Evolutionary conservation across 2,888 invertebrate species (phyloP), one percentile per base, ranked within the genome.

Genomic region (Tachina grossa): DNA sequence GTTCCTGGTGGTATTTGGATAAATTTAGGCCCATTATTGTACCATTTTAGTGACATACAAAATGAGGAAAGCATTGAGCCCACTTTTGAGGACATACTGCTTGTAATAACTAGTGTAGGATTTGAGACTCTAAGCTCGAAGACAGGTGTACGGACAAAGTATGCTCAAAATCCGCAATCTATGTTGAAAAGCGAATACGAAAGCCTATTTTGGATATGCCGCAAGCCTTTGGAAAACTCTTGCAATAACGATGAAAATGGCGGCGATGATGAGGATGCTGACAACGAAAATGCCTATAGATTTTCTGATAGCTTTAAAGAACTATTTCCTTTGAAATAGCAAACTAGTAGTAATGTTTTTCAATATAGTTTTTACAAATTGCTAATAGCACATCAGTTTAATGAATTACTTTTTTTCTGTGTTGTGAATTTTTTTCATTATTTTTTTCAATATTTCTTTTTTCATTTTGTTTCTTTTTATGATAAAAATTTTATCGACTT

Each of bases 101-200:
- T 95, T 57, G 96, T 98, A 72, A 97, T 98, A 87, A 94, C 94
- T 87, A 95, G 95, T 87, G 94, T 97, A 66, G 98, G 98, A 57
- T 99, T 98, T 90, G 94, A 94, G 88, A 95, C 97, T 89, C 93
- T 97, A 92, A 95, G 95, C 89, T 93, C 93, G 19, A 93, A 96
- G 89, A 95, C 95, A 0, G 95, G 96, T 14, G 94, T 98, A 0
- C 96, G 96, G 89, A 97, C 98, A 53, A 96, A 96, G 89, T 99
- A 99, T 92, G 97, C 98, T 8, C 98, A 98, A 92, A 98, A 98
- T 92, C 96, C 96, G 0, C 95, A 95, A 84, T 98, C 98, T 0
- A 98, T 99, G 98, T 94, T 98, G 89, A 96, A 97, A 88, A 97
- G 97, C 89, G 96, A 97, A 89, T 99, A 99, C 89, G 95, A 96